phyloP scores from a whole-genome alignment of 2,888 invertebrate species.

The Oxyscelio sp. region DNA sequence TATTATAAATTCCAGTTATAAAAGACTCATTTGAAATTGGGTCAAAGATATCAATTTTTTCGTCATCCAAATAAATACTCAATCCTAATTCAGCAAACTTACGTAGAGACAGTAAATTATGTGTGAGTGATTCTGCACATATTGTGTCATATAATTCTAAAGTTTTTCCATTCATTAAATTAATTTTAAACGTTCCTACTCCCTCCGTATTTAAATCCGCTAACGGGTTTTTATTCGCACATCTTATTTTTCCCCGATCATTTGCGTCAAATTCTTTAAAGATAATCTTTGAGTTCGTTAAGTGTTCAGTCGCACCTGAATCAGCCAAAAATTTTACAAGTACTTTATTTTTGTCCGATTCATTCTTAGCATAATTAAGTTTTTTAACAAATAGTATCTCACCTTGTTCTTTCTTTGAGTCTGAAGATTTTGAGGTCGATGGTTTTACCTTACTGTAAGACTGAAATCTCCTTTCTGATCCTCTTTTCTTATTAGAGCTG shows the following conservation, averaged over 20 bases:
- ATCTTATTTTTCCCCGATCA: conserved; percentile 65
- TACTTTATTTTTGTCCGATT: not conserved
- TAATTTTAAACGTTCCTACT: conserved; percentile 67
- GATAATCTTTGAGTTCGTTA: conserved; percentile 74
- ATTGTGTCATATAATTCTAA: no score
- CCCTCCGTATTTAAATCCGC: conserved; percentile 76
- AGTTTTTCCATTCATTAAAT: no score
- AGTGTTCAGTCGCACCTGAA: conserved; percentile 76
- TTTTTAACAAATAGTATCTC: not conserved
- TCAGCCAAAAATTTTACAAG: conserved; percentile 57
- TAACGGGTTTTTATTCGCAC: conserved; percentile 72
- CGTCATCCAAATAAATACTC: conserved; percentile 22
- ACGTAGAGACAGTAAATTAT: conserved; percentile 18
- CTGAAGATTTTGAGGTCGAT: no score
- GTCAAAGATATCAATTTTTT: conserved; percentile 26
- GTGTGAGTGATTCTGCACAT: conserved; percentile 10
- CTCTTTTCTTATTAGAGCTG: no score
- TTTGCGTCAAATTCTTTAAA: conserved; percentile 70
- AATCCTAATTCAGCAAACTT: conserved; percentile 22
- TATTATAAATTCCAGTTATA: conserved; percentile 16
- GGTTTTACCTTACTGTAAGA: no score
- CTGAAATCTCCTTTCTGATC: no score
- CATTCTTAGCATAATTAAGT: not conserved
- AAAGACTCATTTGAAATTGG: conserved; percentile 17
- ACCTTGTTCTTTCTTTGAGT: conserved; percentile 16